Conservation (phyloP, 2,113 vertebrate species). For the Mustelus asterias region DNA sequence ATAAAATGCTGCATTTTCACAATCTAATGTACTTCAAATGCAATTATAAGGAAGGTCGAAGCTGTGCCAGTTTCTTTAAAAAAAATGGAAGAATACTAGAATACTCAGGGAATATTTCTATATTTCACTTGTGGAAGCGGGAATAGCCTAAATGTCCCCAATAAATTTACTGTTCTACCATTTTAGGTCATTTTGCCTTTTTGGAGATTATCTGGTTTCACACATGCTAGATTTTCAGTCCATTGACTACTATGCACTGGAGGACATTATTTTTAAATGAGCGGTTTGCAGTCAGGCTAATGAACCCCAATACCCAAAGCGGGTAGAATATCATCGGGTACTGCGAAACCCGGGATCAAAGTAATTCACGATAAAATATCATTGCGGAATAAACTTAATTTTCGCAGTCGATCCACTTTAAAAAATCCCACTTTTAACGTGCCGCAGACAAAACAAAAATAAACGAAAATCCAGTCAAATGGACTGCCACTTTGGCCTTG, state of each 20-base stretch:
- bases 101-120: background rate
- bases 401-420: background rate
- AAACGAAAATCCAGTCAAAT: background rate
- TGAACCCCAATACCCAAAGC: background rate
- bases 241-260: background rate
- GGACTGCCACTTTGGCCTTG: background rate
- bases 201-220: background rate
- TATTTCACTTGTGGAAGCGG: background rate
- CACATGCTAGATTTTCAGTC: background rate
- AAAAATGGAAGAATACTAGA: too few relatives aligned
- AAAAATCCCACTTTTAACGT: background rate
- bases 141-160: background rate
- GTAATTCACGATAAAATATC: background rate
- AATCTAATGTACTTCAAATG: background rate
- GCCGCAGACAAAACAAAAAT: background rate
- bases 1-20: background rate
- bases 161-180: background rate
- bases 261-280: background rate
- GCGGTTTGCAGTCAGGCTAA: background rate
- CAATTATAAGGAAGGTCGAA: background rate
- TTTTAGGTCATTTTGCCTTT: background rate
- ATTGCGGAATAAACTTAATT: background rate
- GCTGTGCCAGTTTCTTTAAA: background rate
- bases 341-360: background rate
- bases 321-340: background rate